A percentile compares a stretch with the other conserved stretches of the same genome.
Conservation (phyloP, 2,888 invertebrate species). For the Drosophila barbarae region DNA sequence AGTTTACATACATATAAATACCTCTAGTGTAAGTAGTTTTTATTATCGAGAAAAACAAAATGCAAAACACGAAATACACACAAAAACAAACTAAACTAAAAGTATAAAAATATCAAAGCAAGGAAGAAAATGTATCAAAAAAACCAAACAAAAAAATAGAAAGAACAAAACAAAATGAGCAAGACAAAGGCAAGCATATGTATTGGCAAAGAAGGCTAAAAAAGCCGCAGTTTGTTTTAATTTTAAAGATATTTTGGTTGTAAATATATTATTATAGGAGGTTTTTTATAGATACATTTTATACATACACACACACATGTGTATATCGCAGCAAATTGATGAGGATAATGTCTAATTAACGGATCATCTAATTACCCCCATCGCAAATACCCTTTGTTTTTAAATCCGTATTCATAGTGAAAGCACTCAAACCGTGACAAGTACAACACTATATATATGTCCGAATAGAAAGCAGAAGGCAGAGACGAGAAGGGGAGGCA, state of each 20-base stretch:
- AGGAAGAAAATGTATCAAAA: background rate
- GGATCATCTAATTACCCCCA: constrained; percentile 10
- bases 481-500: constrained; percentile 5
- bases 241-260: constrained; percentile 13
- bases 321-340: constrained; percentile 2
- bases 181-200: background rate
- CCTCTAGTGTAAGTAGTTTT: constrained; percentile 41
- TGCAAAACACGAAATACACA: constrained; percentile 27
- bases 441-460: constrained; percentile 48
- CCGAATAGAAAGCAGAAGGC: constrained; percentile 6
- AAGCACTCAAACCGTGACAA: constrained; percentile 47
- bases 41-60: constrained; percentile 30
- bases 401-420: constrained; percentile 24
- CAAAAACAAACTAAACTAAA: constrained; percentile 27
- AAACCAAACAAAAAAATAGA: background rate
- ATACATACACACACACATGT: background rate
- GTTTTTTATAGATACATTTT: constrained; percentile 14
- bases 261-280: constrained; percentile 24
- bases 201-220: background rate
- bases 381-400: constrained; percentile 18
- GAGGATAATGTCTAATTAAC: constrained; percentile 5
- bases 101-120: constrained; percentile 9
- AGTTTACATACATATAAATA: constrained; percentile 11
- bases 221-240: constrained; percentile 1
- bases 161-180: background rate